Evolutionary conservation across 2,888 invertebrate genomes (phyloP), one percentile per base, ranked within the genome.

Genomic region (Volucella inanis): DNA sequence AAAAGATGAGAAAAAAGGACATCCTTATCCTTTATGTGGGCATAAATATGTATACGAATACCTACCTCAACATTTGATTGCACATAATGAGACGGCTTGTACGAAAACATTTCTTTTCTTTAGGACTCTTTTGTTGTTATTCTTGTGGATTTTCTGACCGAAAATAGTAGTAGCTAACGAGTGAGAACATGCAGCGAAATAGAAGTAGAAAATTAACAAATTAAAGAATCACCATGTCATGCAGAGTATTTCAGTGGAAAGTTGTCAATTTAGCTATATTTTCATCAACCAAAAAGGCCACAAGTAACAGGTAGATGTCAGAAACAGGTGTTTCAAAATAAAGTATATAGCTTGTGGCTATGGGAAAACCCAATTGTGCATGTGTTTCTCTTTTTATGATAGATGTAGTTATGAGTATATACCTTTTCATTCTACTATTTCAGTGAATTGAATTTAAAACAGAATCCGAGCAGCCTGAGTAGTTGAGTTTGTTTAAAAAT

Each of bases 291-390:
- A 39, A 11, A 47, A 8, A 22, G 1, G 12, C 39, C 22, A 15
- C 2, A 12, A 62, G 47, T 77, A 78, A 71, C 70, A 78, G 77
- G 77, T 78, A 78, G 49, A 71, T 14, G 47, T 59, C 54, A 39
- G 49, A 67, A 79, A 80, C 84, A 84, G 84, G 84, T 84, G 84
- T 75, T 50, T 74, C 47, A 39, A 52, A 15, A 43, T 22, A 38
- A 74, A 68, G 9, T 55, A 18, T 39, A 39, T 43, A 31, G n/a
- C 49, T 45, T 55, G 12, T 0, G 18, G 31, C 45, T 62, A 3
- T 15, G 52, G 78, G 78, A 57, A 78, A 45, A 71, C 50, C 78
- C 59, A 59, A 45, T 49, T 15, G 15, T 54, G 18, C 62, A 68
- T 47, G 77, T 59, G 52, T 50, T 50, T n/a, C n/a, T 14, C 14